Percentiles rank a stretch among this genome's conserved stretches.
phyloP scores from a whole-genome alignment of 2,113 vertebrate species.

The Leiothrix lutea region DNA sequence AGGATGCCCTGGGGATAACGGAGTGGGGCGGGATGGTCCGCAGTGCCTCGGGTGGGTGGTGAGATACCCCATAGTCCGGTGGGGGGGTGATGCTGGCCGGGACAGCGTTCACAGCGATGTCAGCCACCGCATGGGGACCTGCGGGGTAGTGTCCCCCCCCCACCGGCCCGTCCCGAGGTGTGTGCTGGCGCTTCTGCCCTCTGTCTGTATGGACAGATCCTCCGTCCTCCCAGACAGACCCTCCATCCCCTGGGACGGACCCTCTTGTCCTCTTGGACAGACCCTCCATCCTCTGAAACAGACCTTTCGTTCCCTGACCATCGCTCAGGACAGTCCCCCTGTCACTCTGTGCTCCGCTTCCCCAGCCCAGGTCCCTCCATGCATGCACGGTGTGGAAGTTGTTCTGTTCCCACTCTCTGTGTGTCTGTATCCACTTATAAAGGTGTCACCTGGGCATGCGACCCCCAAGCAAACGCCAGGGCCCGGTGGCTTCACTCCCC shows the following conservation, averaged over 20 bases:
- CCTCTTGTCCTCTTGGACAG: fast-evolving
- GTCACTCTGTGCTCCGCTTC: not conserved
- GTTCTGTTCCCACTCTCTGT: not conserved
- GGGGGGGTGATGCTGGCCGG: not conserved
- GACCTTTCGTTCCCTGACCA: fast-evolving
- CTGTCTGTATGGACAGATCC: fast-evolving
- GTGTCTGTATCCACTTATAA: not conserved
- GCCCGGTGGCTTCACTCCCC: not conserved
- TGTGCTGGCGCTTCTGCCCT: not conserved
- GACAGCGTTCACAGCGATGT: not conserved
- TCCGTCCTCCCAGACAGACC: fast-evolving
- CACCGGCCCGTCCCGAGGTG: not conserved
- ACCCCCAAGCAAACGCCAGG: fast-evolving
- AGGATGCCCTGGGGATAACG: not conserved
- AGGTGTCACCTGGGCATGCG: fast-evolving
- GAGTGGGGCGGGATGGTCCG: not conserved
- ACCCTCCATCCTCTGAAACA: fast-evolving
- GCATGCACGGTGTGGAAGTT: fast-evolving
- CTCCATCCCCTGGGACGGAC: fast-evolving
- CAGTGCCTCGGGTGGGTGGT: not conserved
- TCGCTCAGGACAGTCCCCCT: not conserved
- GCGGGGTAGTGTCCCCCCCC: not conserved
- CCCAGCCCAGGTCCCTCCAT: not conserved
- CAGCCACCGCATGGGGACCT: not conserved
- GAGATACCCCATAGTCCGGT: fast-evolving